Evolutionary conservation across 35 echinoderm and acorn worm genomes (phyloP), one percentile per base, ranked within the genome.

Genomic region (Ophiothrix spiculata): DNA sequence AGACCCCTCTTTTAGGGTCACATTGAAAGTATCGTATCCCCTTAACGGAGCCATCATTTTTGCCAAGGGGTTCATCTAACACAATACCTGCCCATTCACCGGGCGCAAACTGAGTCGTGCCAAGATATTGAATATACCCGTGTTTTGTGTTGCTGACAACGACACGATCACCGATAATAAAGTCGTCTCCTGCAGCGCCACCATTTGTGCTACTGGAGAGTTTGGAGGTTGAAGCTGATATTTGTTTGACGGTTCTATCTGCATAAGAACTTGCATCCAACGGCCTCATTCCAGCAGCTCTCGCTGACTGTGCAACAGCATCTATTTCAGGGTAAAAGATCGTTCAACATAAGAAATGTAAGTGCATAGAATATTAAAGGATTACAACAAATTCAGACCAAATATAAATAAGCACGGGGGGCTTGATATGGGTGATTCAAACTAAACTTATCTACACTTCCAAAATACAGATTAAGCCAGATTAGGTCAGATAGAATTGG

Each of bases 21-120:
- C 96, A 99, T 74, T 99, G 96, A 80, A 99, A 99, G 83, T 99
- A 99, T 4, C 92, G 80, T 40, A 99, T 86, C 31, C 96, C 96
- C 6, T 91, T 91, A n/a, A 99, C 92, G 1, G 96, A 94, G 17
- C 96, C 96, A 87, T 99, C 96, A 31, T 99, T 99, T 73, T 99
- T 99, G 1, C 96, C 96, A 0, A 99, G 83, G 37, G 92, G 31
- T 0, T 99, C 89, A 76, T 99, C 96, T 25, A 99, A 75, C 15
- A 99, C 96, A 32, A 91, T 89, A 32, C 96, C 96, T 0, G 96
- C 96, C 96, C 96, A 99, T 39, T 99, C 83, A 2, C 96, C 96
- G 10, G 85, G 40, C 0, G 96, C 92, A 80, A 99, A 99, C 56
- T 94, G 81, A 1, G 96, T 99, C 64, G 91, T 89, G 33, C 96